Base-by-base conservation (phyloP, 2,113 vertebrate genomes). In the Pygoscelis antarcticus region DNA sequence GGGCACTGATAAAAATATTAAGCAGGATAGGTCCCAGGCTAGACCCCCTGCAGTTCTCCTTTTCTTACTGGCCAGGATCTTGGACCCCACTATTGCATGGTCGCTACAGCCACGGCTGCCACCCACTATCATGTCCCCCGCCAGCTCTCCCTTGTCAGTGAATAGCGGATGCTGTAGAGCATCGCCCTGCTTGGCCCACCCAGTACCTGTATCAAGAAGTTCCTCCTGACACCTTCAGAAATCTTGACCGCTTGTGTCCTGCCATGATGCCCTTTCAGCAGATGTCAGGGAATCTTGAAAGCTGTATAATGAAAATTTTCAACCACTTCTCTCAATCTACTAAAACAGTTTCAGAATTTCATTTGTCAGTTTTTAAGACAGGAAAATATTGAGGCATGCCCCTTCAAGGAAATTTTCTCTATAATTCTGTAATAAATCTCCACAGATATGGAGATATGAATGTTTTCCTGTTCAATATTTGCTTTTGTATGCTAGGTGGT, bases 401-500 rank as follows among this genome's bases (percentile, higher is more conserved):
- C 14, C 61, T 83, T 80, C 60, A 83, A 49, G 32, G 17, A 84
- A 78, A 23, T 66, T 66, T 52, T 78, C 62, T 75, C 38, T 70
- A 6, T 90, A 66, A 70, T 86, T 97, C 38, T 71, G 9, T 51
- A 79, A 88, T 91, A 82, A 82, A 47, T 94, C 57, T 58, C 52
- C 2, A 1, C 29, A 66, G 9, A 47, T 83, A 76, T 0, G 20
- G 32, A 78, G 38, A 51, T 75, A 49, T 2, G 32, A 83, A 66
- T 87, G 38, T 54, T 83, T 95, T 86, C 44, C 18, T 54, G 7
- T 66, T 92, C 64, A 81, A 0, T 83, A 81, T 92, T 89, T 96
- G 54, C 49, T 83, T 92, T 81, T 89, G 13, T 74, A 18, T 75
- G 55, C 25, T 81, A 29, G 46, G 46, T 2, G 1, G n/a, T 87